These are phyloP conservation scores for Drosophila histrio DNA, from an alignment of 2,888 invertebrate species.

Conservation along the genomic window DNA sequence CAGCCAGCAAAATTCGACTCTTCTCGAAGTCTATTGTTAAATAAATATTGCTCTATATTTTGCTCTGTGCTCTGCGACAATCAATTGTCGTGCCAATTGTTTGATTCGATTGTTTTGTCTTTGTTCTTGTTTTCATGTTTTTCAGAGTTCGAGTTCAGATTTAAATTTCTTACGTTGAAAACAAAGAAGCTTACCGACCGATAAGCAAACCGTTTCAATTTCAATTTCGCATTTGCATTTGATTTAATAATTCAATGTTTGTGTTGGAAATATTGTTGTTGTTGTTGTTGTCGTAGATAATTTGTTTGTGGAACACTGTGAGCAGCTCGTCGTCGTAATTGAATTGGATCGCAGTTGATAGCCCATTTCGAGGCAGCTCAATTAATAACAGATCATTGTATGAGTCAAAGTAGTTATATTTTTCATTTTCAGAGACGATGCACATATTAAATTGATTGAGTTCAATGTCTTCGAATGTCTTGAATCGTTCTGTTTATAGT, in stretches of 20 bases:
- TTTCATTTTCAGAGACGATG: neutral
- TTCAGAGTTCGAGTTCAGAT: conserved; percentile 18
- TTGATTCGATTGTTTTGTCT: conserved; percentile 11
- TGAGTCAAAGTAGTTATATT: conserved; percentile 2
- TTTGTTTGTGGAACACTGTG: neutral
- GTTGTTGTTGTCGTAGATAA: conserved; percentile 7
- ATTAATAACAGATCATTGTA: conserved; percentile 48
- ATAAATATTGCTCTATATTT: conserved; percentile 6
- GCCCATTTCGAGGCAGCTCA: conserved; percentile 25
- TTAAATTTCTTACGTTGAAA: conserved; percentile 16
- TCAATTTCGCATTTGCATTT: conserved; percentile 21
- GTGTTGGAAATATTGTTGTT: too few species aligned
- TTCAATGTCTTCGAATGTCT: conserved; percentile 67
- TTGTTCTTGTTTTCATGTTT: conserved; percentile 7
- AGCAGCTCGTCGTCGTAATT: conserved; percentile 3
- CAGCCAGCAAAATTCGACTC: too few species aligned
- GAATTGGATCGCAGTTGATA: conserved; percentile 4
- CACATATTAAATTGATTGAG: conserved; percentile 55
- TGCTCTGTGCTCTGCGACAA: conserved; percentile 13
- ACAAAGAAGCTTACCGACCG: conserved; percentile 37
- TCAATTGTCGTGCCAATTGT: conserved; percentile 16
- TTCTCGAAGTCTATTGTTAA: too few species aligned
- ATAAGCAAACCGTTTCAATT: conserved; percentile 29
- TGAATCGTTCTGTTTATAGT: conserved; percentile 24
- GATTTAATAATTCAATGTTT: conserved; percentile 9